Percentiles rank a stretch among this genome's conserved stretches.
Evolutionary conservation across 2,888 invertebrate species (phyloP).

Genomic region (Spilosoma lubricipeda): DNA sequence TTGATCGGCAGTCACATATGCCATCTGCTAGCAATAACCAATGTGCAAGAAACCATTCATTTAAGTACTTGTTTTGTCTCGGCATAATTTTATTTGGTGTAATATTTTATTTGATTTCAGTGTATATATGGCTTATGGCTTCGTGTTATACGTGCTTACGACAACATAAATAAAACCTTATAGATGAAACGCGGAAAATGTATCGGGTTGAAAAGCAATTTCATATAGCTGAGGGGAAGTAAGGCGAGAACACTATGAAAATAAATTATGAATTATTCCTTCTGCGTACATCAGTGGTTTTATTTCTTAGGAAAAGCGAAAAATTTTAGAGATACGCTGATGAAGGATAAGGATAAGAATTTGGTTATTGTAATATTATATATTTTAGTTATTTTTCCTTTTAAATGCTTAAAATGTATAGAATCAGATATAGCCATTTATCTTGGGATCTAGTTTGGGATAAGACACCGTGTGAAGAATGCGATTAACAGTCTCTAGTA

Average conservation of each 20-base stretch:
- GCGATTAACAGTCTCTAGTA: no score
- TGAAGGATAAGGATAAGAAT: background rate
- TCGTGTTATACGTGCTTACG: background rate
- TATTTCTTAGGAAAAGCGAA: background rate
- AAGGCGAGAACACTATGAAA: background rate
- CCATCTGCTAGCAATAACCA: no score
- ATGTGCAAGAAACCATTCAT: background rate
- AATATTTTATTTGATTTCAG: background rate
- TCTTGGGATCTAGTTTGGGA: no score
- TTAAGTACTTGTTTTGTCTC: background rate
- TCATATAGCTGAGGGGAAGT: background rate
- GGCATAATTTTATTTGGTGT: background rate
- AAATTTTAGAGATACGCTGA: background rate
- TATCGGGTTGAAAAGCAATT: background rate
- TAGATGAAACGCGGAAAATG: background rate
- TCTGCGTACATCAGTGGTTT: background rate
- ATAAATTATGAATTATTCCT: background rate
- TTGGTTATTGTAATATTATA: no score
- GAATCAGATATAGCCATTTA: no score
- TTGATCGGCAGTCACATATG: no score
- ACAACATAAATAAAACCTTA: background rate
- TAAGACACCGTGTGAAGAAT: no score
- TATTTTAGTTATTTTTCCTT: no score
- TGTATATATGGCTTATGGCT: background rate
- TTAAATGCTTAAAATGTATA: no score